Conservation (phyloP, 2,888 invertebrate species). For the Parascotia fuliginaria region DNA sequence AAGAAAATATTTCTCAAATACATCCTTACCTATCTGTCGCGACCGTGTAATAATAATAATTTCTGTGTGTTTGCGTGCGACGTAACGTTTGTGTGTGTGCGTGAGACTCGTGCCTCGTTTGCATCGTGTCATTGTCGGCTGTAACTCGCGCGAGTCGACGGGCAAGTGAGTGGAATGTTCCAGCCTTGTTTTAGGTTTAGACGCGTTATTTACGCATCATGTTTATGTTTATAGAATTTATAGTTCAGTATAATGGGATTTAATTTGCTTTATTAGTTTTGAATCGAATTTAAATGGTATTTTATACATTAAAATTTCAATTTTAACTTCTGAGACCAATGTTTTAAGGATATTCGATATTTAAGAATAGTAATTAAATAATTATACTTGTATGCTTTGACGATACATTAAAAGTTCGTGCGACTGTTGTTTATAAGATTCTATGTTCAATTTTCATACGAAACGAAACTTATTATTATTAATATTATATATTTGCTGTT, state of each 20-base stretch:
- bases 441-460: too few relatives aligned
- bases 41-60: constrained; percentile 56
- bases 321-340: too few relatives aligned
- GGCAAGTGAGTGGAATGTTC: constrained; percentile 47
- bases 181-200: constrained; percentile 21
- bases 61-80: constrained; percentile 41
- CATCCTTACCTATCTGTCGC: constrained; percentile 44
- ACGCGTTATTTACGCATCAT: constrained; percentile 1
- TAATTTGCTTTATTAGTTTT: too few relatives aligned
- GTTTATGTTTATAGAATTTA: background rate
- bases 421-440: too few relatives aligned
- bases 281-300: too few relatives aligned
- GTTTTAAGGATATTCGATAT: too few relatives aligned
- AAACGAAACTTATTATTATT: too few relatives aligned
- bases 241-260: background rate
- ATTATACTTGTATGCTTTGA: too few relatives aligned
- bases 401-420: too few relatives aligned
- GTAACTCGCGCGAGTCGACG: constrained; percentile 33
- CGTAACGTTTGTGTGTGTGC: constrained; percentile 45
- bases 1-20: constrained; percentile 57
- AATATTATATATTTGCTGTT: too few relatives aligned
- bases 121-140: constrained; percentile 38
- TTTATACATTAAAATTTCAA: too few relatives aligned
- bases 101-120: constrained; percentile 56
- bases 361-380: too few relatives aligned